phyloP scores from a whole-genome alignment of 1,140 invertebrate species.

The Neodiprion virginianus region DNA sequence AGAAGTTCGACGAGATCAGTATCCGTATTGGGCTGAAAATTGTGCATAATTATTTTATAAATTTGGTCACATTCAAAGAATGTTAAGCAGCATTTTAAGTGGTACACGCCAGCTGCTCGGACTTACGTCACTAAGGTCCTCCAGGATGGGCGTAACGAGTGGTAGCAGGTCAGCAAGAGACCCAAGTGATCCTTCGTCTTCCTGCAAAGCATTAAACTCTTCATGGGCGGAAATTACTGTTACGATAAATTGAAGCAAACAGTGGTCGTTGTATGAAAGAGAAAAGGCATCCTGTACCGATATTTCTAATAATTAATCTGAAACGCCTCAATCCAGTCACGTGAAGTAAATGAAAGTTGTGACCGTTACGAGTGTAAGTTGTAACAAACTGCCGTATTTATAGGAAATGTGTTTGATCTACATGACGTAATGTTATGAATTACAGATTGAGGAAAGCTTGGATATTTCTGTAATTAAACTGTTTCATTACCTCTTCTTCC shows the following conservation, averaged over 20 bases:
- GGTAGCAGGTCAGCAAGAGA: conserved; percentile 48
- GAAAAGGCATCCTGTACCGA: not conserved
- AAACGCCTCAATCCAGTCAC: not conserved
- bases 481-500: not conserved
- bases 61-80: not conserved
- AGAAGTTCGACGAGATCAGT: conserved; percentile 48
- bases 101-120: not conserved
- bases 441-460: no score
- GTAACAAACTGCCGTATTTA: no score
- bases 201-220: conserved; percentile 23
- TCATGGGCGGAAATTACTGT: conserved; percentile 24
- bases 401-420: no score
- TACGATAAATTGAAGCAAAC: conserved; percentile 4
- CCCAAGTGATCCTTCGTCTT: conserved; percentile 44
- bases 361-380: not conserved
- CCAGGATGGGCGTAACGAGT: conserved; percentile 48
- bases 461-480: no score
- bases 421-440: no score
- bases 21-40: conserved; percentile 51
- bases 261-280: not conserved
- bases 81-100: not conserved
- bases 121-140: conserved; percentile 56
- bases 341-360: not conserved
- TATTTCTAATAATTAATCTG: not conserved
- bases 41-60: not conserved